Percentiles rank a stretch among this genome's conserved stretches.
Conservation (phyloP, 92 coral and sea anemone species). For the Bergia puertoricense region DNA sequence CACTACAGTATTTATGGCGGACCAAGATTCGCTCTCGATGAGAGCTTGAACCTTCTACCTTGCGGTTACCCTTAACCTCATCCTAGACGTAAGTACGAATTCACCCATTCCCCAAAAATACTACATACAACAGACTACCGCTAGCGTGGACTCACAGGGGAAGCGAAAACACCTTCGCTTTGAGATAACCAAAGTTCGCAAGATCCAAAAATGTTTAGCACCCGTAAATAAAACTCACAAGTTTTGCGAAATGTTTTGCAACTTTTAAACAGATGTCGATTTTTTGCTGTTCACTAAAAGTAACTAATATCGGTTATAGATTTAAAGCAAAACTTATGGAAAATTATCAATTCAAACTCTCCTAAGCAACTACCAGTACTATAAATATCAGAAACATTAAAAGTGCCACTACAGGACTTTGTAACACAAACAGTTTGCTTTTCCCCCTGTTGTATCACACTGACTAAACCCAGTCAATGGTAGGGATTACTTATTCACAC, state of each 20-base stretch:
- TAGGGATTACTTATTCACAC: no score
- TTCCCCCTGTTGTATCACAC: no score
- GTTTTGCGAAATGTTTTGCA: not conserved
- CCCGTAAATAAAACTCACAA: not conserved
- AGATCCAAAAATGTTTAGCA: not conserved
- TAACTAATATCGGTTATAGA: not conserved
- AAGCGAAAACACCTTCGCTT: not conserved
- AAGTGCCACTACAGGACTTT: not conserved
- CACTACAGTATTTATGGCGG: not conserved
- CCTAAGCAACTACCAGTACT: not conserved
- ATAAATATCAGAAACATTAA: not conserved
- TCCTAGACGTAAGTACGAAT: conserved; percentile 18
- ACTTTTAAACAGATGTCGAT: not conserved
- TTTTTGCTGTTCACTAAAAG: no score
- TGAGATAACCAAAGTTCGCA: not conserved
- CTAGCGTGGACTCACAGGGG: not conserved
- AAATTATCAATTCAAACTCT: not conserved
- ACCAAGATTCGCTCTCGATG: not conserved
- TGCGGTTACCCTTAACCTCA: not conserved
- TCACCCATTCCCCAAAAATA: not conserved
- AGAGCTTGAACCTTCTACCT: not conserved
- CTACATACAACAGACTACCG: not conserved
- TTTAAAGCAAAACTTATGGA: not conserved
- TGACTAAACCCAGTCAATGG: not conserved
- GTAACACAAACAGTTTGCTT: not conserved